A percentile compares a stretch with the other conserved stretches of the same genome.
phyloP scores from a whole-genome alignment of 2,888 invertebrate genomes.

The Protonemura montana region DNA sequence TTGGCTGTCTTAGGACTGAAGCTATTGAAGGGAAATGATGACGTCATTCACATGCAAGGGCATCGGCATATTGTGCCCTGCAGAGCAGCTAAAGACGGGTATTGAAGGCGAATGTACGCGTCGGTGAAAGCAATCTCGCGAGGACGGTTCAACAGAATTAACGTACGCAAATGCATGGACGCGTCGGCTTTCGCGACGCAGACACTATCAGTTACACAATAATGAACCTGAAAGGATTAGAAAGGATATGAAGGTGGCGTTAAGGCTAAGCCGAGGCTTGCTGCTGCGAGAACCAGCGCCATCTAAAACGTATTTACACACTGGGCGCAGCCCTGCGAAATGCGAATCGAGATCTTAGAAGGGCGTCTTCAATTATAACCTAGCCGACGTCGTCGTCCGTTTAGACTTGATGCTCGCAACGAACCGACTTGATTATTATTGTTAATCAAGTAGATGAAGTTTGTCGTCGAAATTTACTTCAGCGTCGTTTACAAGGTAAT shows the following conservation, averaged over 20 bases:
- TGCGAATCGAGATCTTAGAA: neutral
- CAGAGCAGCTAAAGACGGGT: neutral
- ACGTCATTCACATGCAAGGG: neutral
- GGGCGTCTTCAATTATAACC: neutral
- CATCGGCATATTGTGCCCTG: neutral
- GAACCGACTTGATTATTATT: neutral
- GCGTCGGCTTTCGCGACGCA: neutral
- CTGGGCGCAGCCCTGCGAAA: neutral
- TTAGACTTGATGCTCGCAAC: neutral
- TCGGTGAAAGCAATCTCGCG: neutral
- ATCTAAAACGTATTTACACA: neutral
- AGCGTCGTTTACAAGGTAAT: neutral
- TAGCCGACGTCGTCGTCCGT: neutral
- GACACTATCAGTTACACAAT: slow-evolving; percentile 22
- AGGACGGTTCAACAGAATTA: slow-evolving; percentile 13
- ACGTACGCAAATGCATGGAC: slow-evolving; percentile 19
- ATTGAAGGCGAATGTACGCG: neutral
- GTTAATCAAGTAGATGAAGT: neutral
- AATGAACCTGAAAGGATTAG: slow-evolving; percentile 28
- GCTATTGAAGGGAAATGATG: slow-evolving; percentile 5
- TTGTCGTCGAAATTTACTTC: neutral
- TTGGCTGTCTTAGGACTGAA: neutral
- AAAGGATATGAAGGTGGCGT: slow-evolving; percentile 2
- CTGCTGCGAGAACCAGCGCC: neutral
- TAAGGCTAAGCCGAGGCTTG: slow-evolving; percentile 9